A percentile compares a stretch with the other conserved stretches of the same genome.
Conservation (phyloP, 35 echinoderm and acorn worm genomes). For the Anneissia japonica region DNA sequence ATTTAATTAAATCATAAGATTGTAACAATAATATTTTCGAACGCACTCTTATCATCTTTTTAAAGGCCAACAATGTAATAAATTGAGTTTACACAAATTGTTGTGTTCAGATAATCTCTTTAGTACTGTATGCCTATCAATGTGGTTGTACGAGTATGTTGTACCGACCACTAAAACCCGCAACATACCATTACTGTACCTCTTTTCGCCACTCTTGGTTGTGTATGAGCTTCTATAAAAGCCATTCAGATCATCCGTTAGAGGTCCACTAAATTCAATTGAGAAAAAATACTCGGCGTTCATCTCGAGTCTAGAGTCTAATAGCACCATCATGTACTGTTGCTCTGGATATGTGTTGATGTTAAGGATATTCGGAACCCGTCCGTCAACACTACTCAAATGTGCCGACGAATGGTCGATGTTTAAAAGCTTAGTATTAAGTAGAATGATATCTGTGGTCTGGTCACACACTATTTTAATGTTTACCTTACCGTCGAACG, state of each 20-base stretch:
- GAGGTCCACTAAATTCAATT: background rate
- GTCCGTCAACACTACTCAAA: background rate
- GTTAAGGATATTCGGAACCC: no score
- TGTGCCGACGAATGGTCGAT: background rate
- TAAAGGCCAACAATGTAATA: no score
- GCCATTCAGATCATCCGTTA: slow-evolving; percentile 19
- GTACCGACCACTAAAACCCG: no score
- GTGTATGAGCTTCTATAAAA: slow-evolving; percentile 63
- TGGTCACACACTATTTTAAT: slow-evolving; percentile 29
- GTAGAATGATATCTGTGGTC: slow-evolving; percentile 25
- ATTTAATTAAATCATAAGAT: no score
- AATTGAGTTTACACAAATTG: no score
- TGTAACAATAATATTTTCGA: no score
- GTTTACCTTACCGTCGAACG: slow-evolving; percentile 25
- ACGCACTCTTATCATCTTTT: no score
- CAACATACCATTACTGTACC: no score
- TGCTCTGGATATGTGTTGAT: background rate
- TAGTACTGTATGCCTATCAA: no score
- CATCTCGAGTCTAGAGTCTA: background rate
- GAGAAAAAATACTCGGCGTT: background rate
- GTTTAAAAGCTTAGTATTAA: slow-evolving; percentile 23
- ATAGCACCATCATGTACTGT: background rate
- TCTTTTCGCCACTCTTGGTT: slow-evolving; percentile 40
- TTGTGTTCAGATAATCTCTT: no score
- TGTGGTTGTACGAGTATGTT: no score